Percentiles rank a stretch among this genome's conserved stretches.
phyloP scores from a whole-genome alignment of 2,888 invertebrate genomes.

The Microdon myrmicae region DNA sequence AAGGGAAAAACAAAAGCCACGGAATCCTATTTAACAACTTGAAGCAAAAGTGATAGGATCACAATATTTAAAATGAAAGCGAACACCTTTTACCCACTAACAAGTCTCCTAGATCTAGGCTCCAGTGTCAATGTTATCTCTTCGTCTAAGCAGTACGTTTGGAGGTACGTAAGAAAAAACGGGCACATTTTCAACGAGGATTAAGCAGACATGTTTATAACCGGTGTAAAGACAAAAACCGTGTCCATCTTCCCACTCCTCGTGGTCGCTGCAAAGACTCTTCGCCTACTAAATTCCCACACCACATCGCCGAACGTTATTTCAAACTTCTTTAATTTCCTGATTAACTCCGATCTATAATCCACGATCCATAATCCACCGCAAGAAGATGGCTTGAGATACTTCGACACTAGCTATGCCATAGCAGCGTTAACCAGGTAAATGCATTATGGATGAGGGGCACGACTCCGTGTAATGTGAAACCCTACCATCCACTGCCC shows the following conservation, averaged over 20 bases:
- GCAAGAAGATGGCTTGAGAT: slow-evolving; percentile 27
- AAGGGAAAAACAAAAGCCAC: too few relatives aligned
- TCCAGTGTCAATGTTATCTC: too few relatives aligned
- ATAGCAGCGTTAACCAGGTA: slow-evolving; percentile 19
- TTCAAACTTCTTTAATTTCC: slow-evolving; percentile 26
- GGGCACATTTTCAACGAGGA: too few relatives aligned
- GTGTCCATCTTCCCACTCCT: slow-evolving; percentile 46
- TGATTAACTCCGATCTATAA: slow-evolving; percentile 36
- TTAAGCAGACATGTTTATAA: slow-evolving; percentile 46
- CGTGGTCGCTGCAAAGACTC: slow-evolving; percentile 14
- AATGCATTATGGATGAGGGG: slow-evolving; percentile 47
- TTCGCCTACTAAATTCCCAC: slow-evolving; percentile 39
- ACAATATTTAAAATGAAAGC: too few relatives aligned
- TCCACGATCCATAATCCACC: slow-evolving; percentile 38
- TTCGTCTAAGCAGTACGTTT: too few relatives aligned
- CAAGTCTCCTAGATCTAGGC: too few relatives aligned
- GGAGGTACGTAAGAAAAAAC: too few relatives aligned
- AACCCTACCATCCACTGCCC: slow-evolving; percentile 6
- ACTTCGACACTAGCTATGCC: background rate
- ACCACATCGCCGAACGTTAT: slow-evolving; percentile 17
- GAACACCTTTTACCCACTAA: too few relatives aligned
- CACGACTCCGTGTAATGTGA: slow-evolving; percentile 26
- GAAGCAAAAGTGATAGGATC: too few relatives aligned
- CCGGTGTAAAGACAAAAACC: slow-evolving; percentile 39
- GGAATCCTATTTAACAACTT: too few relatives aligned